These are phyloP conservation scores for Lophotriccus pileatus DNA, from an alignment of 2,797 vertebrate species.

Conservation along the genomic window DNA sequence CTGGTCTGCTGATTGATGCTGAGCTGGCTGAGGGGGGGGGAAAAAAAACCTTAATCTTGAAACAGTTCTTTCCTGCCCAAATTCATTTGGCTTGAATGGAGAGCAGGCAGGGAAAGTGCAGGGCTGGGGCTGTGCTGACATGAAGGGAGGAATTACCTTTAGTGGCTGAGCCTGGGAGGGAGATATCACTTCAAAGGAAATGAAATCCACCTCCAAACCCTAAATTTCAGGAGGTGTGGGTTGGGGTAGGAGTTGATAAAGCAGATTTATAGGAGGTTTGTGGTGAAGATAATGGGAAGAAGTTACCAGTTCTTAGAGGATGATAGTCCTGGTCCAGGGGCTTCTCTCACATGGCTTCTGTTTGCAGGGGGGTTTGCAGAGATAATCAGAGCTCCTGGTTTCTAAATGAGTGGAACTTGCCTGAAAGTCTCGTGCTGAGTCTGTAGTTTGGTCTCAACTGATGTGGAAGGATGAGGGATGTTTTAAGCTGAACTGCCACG, in stretches of 20 bases:
- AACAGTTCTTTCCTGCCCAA: background rate
- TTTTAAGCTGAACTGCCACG: background rate
- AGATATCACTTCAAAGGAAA: constrained; percentile 8
- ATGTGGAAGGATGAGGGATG: background rate
- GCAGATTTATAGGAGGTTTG: background rate
- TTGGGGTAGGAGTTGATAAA: background rate
- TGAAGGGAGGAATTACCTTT: background rate
- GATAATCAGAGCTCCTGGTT: background rate
- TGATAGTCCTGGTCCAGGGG: background rate
- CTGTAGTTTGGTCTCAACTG: background rate
- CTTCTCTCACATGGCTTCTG: background rate
- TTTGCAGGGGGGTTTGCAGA: background rate
- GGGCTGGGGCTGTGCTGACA: background rate
- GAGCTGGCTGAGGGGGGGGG: background rate
- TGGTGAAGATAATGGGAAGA: background rate
- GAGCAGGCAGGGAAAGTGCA: background rate
- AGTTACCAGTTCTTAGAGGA: background rate
- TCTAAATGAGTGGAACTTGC: background rate
- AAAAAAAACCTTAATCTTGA: background rate
- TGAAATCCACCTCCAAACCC: background rate
- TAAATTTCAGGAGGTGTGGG: background rate
- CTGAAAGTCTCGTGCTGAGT: background rate
- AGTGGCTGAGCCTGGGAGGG: background rate
- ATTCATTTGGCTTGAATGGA: background rate
- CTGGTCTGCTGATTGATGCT: background rate